A percentile compares a stretch with the other conserved stretches of the same genome.
Conservation (phyloP, 1,140 invertebrate genomes). For the Aphidius ervi region DNA sequence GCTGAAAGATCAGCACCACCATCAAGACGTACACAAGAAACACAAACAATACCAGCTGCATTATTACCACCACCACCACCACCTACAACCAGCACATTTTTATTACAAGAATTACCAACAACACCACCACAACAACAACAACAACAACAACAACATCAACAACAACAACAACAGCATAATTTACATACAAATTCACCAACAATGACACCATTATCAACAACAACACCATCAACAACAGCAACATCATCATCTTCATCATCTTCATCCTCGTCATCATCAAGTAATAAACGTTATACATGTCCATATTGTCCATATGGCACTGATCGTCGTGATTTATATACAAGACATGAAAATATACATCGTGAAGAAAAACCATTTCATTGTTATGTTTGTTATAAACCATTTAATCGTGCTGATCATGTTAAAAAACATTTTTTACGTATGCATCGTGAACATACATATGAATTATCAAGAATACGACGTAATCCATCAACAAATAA, state of each 20-base stretch:
- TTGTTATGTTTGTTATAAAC: constrained; percentile 86
- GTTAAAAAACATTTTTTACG: constrained; percentile 90
- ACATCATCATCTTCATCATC: constrained; percentile 29
- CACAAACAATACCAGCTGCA: constrained; percentile 46
- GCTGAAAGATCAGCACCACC: constrained; percentile 43
- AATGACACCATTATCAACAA: background rate
- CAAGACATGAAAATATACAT: constrained; percentile 94
- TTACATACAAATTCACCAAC: constrained; percentile 11
- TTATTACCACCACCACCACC: constrained; percentile 41
- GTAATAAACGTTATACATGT: constrained; percentile 76
- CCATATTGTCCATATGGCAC: constrained; percentile 84
- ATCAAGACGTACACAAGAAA: constrained; percentile 48
- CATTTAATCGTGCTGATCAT: constrained; percentile 91
- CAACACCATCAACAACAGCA: constrained; percentile 32
- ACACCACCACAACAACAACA: constrained; percentile 35
- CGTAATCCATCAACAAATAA: constrained; percentile 38
- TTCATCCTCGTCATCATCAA: constrained; percentile 30
- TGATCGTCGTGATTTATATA: constrained; percentile 88
- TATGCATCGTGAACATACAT: constrained; percentile 82
- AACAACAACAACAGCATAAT: background rate
- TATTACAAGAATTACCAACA: constrained; percentile 46
- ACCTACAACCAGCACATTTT: constrained; percentile 22
- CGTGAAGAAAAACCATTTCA: constrained; percentile 89
- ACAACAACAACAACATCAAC: background rate
- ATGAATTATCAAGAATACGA: constrained; percentile 79